Evolutionary conservation across 2,113 vertebrate genomes (phyloP).

Genomic region (Saiga tatarica): DNA sequence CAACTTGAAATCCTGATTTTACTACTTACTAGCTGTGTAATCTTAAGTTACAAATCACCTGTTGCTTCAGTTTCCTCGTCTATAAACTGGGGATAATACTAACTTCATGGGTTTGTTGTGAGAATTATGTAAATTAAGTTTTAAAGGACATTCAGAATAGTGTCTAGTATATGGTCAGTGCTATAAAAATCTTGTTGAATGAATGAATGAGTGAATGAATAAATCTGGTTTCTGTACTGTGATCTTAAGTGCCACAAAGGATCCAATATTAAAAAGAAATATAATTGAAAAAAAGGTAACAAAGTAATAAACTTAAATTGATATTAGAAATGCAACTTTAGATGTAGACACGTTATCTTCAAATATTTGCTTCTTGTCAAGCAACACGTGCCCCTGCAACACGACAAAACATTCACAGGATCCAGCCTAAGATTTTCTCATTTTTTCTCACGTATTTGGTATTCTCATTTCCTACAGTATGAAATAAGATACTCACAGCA

Average conservation of each 20-base stretch:
- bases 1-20: background rate
- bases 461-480: background rate
- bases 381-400: background rate
- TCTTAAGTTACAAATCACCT: background rate
- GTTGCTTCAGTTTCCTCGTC: background rate
- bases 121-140: background rate
- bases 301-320: slow-evolving; percentile 16
- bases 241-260: background rate
- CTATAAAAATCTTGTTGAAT: background rate
- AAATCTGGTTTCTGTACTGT: background rate
- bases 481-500: background rate
- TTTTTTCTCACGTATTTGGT: background rate
- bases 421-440: background rate
- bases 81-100: background rate
- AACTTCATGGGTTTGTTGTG: background rate
- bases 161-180: background rate
- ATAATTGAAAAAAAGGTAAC: background rate
- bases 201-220: background rate
- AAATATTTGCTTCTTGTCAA: background rate
- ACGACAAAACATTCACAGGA: background rate
- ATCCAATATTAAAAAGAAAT: background rate
- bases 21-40: background rate
- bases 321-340: background rate
- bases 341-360: background rate
- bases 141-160: background rate